phyloP scores from a whole-genome alignment of 1,140 invertebrate species.

The Adoxophyes honmai region DNA sequence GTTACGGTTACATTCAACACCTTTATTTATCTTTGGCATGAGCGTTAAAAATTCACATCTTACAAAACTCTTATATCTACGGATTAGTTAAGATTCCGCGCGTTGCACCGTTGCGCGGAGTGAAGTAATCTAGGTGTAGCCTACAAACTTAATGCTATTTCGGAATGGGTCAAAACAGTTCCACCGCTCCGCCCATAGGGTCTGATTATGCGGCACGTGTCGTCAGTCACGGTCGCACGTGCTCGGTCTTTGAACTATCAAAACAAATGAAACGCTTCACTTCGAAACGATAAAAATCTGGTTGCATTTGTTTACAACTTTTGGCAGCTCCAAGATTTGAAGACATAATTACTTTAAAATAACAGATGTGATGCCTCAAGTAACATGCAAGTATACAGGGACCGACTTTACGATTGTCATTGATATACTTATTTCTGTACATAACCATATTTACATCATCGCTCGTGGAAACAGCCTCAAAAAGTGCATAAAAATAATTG shows the following conservation, averaged over 20 bases:
- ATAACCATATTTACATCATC: no score
- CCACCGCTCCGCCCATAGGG: background rate
- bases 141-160: slow-evolving; percentile 1
- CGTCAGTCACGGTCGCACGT: background rate
- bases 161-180: background rate
- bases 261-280: no score
- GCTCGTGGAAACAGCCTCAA: no score
- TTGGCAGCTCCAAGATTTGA: no score
- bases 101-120: slow-evolving; percentile 2
- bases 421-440: no score
- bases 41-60: slow-evolving; percentile 12
- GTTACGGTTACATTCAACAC: slow-evolving; percentile 3
- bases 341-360: no score
- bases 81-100: slow-evolving; percentile 5
- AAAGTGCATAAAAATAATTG: no score
- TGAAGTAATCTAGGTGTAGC: slow-evolving; percentile 4
- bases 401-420: no score
- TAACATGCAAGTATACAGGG: no score
- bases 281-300: no score
- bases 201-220: background rate
- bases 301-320: no score
- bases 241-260: slow-evolving; percentile 8
- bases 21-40: slow-evolving; percentile 12
- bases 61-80: slow-evolving; percentile 11
- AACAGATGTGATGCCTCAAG: no score